phyloP scores from a whole-genome alignment of 2,888 invertebrate species.

The Sturmia bella region DNA sequence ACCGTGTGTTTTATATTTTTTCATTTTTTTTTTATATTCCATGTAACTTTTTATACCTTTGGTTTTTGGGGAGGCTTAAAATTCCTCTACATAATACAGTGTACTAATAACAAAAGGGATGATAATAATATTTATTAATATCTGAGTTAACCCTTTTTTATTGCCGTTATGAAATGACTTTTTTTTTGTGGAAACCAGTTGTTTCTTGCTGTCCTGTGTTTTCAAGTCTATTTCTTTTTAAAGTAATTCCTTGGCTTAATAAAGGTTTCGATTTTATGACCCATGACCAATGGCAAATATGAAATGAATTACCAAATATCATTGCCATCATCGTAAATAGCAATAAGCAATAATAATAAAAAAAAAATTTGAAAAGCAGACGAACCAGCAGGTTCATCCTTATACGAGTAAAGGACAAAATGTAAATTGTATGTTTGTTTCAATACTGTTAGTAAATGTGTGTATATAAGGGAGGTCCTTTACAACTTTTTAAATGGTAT shows the following conservation, averaged over 20 bases:
- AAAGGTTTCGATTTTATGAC: constrained; percentile 64
- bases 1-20: not conserved
- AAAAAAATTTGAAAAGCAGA: no score
- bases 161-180: constrained; percentile 61
- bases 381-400: no score
- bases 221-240: constrained; percentile 12
- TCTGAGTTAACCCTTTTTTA: constrained; percentile 59
- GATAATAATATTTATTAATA: constrained; percentile 56
- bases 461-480: no score
- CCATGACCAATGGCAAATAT: constrained; percentile 55
- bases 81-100: not conserved
- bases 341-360: no score
- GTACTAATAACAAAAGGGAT: constrained; percentile 8
- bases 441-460: no score
- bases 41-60: constrained; percentile 43
- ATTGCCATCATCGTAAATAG: constrained; percentile 23
- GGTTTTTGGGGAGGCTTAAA: not conserved
- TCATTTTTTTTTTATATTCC: constrained; percentile 14
- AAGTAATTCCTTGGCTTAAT: constrained; percentile 39
- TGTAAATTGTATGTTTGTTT: no score
- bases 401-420: no score
- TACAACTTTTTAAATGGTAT: no score
- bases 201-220: constrained; percentile 22
- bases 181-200: constrained; percentile 14
- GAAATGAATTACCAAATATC: constrained; percentile 21